phyloP scores from a whole-genome alignment of 2,888 invertebrate genomes.

The Machimus atricapillus region DNA sequence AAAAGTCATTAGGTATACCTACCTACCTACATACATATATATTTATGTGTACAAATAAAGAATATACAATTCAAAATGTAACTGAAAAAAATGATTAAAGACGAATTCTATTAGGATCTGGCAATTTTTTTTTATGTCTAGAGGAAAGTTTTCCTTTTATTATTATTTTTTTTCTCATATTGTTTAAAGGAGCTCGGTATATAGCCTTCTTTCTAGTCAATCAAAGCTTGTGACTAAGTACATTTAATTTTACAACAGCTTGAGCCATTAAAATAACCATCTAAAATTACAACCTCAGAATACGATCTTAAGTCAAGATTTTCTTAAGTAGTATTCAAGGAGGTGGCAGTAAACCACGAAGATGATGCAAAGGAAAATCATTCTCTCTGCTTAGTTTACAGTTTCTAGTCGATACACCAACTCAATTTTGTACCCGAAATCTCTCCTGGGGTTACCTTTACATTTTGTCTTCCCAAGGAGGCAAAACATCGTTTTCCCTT shows the following conservation, averaged over 20 bases:
- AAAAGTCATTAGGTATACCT: no score
- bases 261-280: not conserved
- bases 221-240: not conserved
- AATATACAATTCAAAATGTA: no score
- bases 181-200: not conserved
- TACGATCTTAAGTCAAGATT: not conserved
- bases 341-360: not conserved
- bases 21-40: no score
- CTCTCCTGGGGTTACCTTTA: not conserved
- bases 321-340: not conserved
- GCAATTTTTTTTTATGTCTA: not conserved
- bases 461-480: not conserved
- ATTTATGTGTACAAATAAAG: no score
- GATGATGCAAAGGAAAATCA: not conserved
- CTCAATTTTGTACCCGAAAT: not conserved
- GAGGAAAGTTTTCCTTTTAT: not conserved
- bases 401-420: not conserved
- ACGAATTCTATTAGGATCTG: no score
- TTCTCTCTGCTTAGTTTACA: not conserved
- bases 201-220: not conserved
- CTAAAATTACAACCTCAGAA: not conserved
- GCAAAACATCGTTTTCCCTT: not conserved
- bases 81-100: no score
- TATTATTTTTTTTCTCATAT: not conserved
- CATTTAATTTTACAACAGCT: not conserved